Conservation (phyloP, 2,888 invertebrate genomes). For the Penaeus monodon region DNA sequence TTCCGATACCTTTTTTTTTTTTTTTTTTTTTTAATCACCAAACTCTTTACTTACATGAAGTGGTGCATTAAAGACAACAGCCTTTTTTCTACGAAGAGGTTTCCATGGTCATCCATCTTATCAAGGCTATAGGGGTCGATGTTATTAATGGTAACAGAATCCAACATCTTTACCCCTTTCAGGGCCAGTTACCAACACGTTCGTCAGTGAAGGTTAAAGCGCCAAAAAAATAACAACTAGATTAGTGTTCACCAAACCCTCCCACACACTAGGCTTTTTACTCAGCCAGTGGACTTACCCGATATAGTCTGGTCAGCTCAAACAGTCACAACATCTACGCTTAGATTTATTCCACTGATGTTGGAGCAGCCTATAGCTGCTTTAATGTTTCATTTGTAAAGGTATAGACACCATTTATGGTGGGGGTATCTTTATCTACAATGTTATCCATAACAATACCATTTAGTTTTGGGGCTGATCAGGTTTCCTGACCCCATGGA, state of each 20-base stretch:
- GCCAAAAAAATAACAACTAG: neutral
- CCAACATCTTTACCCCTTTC: constrained; percentile 25
- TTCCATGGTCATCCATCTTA: neutral
- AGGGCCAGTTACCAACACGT: constrained; percentile 19
- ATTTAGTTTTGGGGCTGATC: neutral
- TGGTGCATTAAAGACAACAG: neutral
- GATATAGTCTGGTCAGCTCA: constrained; percentile 16
- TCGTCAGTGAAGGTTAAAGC: constrained; percentile 7
- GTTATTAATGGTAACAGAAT: constrained; percentile 23
- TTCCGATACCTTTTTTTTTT: too few relatives aligned
- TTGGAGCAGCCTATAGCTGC: neutral
- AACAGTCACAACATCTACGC: neutral
- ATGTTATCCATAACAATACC: neutral
- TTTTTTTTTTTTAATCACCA: too few relatives aligned
- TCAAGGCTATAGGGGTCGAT: constrained; percentile 16
- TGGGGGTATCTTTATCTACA: neutral
- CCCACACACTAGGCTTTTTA: too few relatives aligned
- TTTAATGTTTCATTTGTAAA: constrained; percentile 3
- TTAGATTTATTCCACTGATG: constrained; percentile 25
- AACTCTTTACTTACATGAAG: neutral
- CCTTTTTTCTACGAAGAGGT: constrained; percentile 1
- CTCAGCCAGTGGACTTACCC: neutral
- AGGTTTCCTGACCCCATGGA: constrained; percentile 1
- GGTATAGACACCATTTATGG: neutral
- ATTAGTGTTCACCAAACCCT: too few relatives aligned